Percentiles rank a stretch among this genome's conserved stretches.
Conservation (phyloP, 2,888 invertebrate genomes). For the Ischnus inquisitorius region DNA sequence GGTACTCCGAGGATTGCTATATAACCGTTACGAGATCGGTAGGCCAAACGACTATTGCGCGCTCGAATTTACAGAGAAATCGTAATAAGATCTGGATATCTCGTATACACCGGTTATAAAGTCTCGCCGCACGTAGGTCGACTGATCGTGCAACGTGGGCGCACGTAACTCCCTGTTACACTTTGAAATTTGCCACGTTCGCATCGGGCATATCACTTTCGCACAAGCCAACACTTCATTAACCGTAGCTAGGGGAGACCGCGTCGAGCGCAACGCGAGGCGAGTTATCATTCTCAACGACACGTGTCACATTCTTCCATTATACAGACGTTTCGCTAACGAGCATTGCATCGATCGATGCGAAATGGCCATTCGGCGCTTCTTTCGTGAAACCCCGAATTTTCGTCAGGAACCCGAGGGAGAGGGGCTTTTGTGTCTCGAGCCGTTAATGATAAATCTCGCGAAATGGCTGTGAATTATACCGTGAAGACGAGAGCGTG, state of each 20-base stretch:
- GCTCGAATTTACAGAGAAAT: constrained; percentile 50
- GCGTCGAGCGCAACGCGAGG: background rate
- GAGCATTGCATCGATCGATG: background rate
- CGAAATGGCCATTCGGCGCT: background rate
- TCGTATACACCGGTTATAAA: constrained; percentile 30
- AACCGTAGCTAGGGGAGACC: background rate
- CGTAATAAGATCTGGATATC: constrained; percentile 60
- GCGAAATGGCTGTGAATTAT: constrained; percentile 49
- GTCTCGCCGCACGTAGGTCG: constrained; percentile 11
- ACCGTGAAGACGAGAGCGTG: constrained; percentile 5
- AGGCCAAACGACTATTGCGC: constrained; percentile 40
- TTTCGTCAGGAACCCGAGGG: background rate
- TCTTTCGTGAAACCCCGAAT: background rate
- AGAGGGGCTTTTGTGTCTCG: constrained; percentile 22
- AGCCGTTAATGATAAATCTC: constrained; percentile 38
- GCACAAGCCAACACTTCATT: background rate
- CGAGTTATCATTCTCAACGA: background rate
- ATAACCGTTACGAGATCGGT: constrained; percentile 21
- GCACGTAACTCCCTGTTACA: constrained; percentile 50
- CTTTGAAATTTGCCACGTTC: constrained; percentile 60
- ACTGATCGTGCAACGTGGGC: constrained; percentile 55
- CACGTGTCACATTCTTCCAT: background rate
- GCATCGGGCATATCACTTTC: constrained; percentile 44
- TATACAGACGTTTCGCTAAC: background rate
- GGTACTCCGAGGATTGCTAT: constrained; percentile 20